These are phyloP conservation scores for Steromphala cineraria DNA, from an alignment of 2,888 invertebrate genomes.

Conservation along the genomic window DNA sequence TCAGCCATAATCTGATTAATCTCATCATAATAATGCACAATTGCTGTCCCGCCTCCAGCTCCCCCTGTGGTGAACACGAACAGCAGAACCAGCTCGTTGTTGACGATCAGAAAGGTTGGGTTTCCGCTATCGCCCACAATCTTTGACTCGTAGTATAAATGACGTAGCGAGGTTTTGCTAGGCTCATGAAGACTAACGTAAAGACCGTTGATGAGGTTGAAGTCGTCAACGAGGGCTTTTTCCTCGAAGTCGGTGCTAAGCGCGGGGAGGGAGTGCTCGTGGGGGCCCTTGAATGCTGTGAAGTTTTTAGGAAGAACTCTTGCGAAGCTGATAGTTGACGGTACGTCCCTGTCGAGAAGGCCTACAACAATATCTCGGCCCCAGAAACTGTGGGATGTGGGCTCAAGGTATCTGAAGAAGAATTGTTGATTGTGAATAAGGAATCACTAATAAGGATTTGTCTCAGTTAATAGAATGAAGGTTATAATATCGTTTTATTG, in stretches of 20 bases:
- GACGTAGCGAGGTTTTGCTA: conserved; percentile 25
- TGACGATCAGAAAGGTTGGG: conserved; percentile 55
- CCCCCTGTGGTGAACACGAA: conserved; percentile 50
- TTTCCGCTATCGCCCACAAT: conserved; percentile 58
- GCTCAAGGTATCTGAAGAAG: conserved; percentile 45
- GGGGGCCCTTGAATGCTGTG: conserved; percentile 18
- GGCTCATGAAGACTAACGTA: conserved; percentile 38
- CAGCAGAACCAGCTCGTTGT: conserved; percentile 51
- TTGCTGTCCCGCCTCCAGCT: conserved; percentile 48
- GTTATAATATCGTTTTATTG: too few species aligned
- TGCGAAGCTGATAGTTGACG: conserved; percentile 46
- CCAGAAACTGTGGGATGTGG: conserved; percentile 26
- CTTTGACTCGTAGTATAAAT: conserved; percentile 49
- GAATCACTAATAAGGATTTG: too few species aligned
- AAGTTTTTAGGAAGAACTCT: conserved; percentile 52
- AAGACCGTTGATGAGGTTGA: conserved; percentile 31
- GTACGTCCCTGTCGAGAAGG: conserved; percentile 53
- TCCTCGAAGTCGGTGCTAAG: conserved; percentile 57
- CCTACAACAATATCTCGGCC: conserved; percentile 59
- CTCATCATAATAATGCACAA: conserved; percentile 49
- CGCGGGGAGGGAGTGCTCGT: conserved; percentile 41
- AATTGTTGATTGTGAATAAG: too few species aligned
- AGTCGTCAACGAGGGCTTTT: conserved; percentile 54
- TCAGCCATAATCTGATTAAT: conserved; percentile 45
- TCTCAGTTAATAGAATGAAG: too few species aligned